Conservation (phyloP, 2,797 vertebrate genomes). For the Ceryle rudis region DNA sequence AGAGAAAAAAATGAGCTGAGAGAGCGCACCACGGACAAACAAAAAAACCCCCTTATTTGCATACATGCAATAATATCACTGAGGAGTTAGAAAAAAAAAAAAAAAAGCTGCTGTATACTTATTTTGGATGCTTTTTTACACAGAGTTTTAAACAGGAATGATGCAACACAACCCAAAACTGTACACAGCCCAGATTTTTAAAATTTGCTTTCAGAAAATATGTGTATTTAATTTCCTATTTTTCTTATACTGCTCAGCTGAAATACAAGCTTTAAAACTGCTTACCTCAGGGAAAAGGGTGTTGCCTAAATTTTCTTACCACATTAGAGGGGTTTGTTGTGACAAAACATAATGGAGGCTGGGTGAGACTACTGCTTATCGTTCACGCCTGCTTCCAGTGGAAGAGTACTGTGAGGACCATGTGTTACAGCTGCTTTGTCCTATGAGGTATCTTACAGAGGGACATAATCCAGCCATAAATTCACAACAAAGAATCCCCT, state of each 20-base stretch:
- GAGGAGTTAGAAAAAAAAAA: not conserved
- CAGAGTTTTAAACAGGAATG: not conserved
- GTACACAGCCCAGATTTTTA: not conserved
- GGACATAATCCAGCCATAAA: constrained; percentile 33
- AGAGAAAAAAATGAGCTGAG: not conserved
- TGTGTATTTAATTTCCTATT: not conserved
- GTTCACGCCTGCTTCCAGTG: not conserved
- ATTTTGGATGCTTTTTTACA: not conserved
- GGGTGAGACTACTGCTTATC: not conserved
- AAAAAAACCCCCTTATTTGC: not conserved
- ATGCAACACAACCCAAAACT: not conserved
- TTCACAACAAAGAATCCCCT: constrained; percentile 11
- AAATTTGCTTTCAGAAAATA: not conserved
- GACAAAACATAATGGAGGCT: not conserved
- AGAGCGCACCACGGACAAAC: not conserved
- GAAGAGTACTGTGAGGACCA: not conserved
- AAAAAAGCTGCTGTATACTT: not conserved
- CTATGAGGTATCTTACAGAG: not conserved
- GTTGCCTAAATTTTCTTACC: constrained; percentile 3
- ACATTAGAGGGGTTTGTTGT: not conserved
- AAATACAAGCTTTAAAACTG: not conserved
- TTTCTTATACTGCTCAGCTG: not conserved
- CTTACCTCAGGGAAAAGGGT: not conserved
- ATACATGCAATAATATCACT: not conserved
- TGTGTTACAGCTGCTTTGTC: constrained; percentile 35